These are phyloP conservation scores for Ellobius talpinus DNA, from an alignment of 2,113 vertebrate genomes.

Conservation along the genomic window DNA sequence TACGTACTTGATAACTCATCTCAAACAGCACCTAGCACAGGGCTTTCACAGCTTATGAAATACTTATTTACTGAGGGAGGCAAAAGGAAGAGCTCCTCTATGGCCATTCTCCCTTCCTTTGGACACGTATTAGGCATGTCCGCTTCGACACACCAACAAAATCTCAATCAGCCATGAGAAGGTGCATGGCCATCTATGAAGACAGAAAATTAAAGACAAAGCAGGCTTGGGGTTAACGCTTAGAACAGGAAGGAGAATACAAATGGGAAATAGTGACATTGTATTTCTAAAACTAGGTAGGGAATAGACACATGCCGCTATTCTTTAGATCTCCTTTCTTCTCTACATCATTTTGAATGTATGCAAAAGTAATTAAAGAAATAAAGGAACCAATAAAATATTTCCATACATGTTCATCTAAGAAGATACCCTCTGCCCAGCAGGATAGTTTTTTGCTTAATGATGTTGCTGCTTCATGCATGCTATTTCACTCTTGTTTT, in stretches of 20 bases:
- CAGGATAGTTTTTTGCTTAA: not conserved
- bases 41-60: not conserved
- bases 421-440: not conserved
- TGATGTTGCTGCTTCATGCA: conserved; percentile 1
- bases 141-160: not conserved
- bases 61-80: conserved; percentile 27
- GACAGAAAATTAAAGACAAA: conserved; percentile 34
- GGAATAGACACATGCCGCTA: not conserved
- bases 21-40: conserved; percentile 8
- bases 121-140: not conserved
- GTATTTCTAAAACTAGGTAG: conserved; percentile 42
- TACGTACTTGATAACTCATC: not conserved
- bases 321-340: not conserved
- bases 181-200: not conserved
- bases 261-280: not conserved
- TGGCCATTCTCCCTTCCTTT: not conserved
- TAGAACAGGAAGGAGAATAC: not conserved
- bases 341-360: not conserved
- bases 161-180: not conserved
- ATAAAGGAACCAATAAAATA: not conserved
- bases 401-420: not conserved
- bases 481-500: not conserved
- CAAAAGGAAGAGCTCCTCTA: conserved; percentile 6
- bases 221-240: not conserved
- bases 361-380: conserved; percentile 42